These are phyloP conservation scores for Tonatia bakeri DNA, from an alignment of 2,113 vertebrate genomes.

Conservation along the genomic window DNA sequence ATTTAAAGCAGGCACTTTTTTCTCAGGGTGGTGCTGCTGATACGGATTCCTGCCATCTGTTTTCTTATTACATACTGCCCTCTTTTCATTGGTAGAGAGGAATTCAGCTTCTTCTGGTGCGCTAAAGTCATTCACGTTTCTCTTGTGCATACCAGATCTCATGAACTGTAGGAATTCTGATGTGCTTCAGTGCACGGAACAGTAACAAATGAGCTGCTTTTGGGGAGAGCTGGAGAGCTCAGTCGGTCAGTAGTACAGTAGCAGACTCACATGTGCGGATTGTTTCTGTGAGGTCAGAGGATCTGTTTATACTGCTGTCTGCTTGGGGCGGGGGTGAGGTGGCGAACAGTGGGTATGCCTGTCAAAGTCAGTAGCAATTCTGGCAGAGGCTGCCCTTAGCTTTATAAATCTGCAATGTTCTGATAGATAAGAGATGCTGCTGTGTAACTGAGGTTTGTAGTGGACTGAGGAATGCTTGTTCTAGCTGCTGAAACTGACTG, in stretches of 20 bases:
- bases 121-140: constrained; percentile 78
- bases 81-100: constrained; percentile 72
- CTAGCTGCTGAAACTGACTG: constrained; percentile 79
- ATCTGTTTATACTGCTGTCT: constrained; percentile 78
- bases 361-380: constrained; percentile 75
- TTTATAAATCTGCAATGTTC: constrained; percentile 75
- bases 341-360: constrained; percentile 70
- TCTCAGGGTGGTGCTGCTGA: constrained; percentile 75
- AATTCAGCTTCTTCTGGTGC: constrained; percentile 74
- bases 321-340: constrained; percentile 45
- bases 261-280: constrained; percentile 74
- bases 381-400: constrained; percentile 74
- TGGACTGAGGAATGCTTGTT: constrained; percentile 79
- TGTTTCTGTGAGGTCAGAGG: constrained; percentile 81
- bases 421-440: constrained; percentile 70
- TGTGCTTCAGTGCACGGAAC: constrained; percentile 72
- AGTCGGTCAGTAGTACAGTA: constrained; percentile 75
- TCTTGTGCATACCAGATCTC: constrained; percentile 75
- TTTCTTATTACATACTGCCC: constrained; percentile 76
- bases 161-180: constrained; percentile 78
- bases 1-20: constrained; percentile 74
- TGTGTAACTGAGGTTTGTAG: constrained; percentile 68
- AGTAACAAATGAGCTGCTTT: constrained; percentile 73
- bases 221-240: constrained; percentile 72
- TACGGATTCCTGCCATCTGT: constrained; percentile 79